These are phyloP conservation scores for Magallana angulata DNA, from an alignment of 1,140 invertebrate species.

Conservation along the genomic window DNA sequence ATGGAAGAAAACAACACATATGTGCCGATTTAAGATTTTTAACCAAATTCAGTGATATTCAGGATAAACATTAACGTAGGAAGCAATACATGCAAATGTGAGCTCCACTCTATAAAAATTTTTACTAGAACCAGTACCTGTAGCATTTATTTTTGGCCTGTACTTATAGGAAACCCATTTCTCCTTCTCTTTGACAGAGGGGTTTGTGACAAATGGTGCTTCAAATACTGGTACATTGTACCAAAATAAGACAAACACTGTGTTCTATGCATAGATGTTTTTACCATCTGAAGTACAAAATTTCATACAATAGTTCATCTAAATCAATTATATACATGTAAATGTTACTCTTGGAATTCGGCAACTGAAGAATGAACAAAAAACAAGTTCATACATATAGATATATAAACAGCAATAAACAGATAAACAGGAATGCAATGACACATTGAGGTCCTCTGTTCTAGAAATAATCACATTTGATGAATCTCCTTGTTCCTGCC, in stretches of 20 bases:
- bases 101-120: too few species aligned
- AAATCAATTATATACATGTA: neutral
- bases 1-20: too few species aligned
- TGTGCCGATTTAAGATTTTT: too few species aligned
- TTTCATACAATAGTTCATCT: neutral
- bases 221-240: too few species aligned
- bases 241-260: neutral
- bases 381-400: neutral
- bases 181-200: too few species aligned
- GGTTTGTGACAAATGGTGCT: too few species aligned
- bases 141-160: too few species aligned
- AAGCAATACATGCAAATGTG: too few species aligned
- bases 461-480: neutral
- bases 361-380: slow-evolving; percentile 14
- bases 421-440: slow-evolving; percentile 9
- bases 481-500: neutral
- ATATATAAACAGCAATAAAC: neutral
- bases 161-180: too few species aligned
- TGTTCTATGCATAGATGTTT: slow-evolving; percentile 11
- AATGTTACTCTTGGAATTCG: neutral
- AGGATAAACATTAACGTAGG: too few species aligned
- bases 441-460: neutral
- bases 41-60: too few species aligned
- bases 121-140: too few species aligned
- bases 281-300: neutral